These are phyloP conservation scores for Cochlearius cochlearius DNA, from an alignment of 2,113 vertebrate genomes.

Conservation along the genomic window DNA sequence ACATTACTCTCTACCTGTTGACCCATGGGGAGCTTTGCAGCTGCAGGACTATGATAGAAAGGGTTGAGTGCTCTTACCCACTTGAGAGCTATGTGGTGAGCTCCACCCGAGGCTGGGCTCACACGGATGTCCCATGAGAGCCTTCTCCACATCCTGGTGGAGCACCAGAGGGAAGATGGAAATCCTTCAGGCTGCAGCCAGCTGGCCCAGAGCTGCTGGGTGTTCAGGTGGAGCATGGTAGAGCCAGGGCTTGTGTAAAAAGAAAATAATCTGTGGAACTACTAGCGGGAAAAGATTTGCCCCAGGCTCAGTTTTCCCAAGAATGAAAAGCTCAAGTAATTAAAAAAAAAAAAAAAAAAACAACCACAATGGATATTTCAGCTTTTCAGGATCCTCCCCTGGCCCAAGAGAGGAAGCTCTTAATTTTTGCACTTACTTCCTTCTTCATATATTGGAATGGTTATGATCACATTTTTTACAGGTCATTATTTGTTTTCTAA, in stretches of 20 bases:
- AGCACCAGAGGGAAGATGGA: not conserved
- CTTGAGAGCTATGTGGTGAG: not conserved
- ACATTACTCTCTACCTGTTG: not conserved
- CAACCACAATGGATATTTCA: not conserved
- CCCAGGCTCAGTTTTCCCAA: not conserved
- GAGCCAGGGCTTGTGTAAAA: not conserved
- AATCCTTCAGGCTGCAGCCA: not conserved
- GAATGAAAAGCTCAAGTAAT: not conserved
- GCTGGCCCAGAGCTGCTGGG: not conserved
- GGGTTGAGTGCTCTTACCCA: not conserved
- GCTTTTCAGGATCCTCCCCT: not conserved
- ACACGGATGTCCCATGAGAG: accelerated
- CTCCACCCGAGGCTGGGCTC: accelerated
- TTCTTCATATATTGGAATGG: not conserved
- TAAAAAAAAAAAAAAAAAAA: not conserved
- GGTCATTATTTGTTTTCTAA: not conserved
- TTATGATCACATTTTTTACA: not conserved
- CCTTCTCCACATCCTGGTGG: accelerated
- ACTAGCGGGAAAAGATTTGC: not conserved
- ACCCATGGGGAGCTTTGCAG: not conserved
- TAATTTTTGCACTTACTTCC: not conserved
- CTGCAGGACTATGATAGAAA: not conserved
- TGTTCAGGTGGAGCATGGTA: not conserved
- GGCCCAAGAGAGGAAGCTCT: not conserved
- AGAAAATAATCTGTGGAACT: not conserved